Percentiles rank a stretch among this genome's conserved stretches.
Conservation (phyloP, 2,113 vertebrate genomes). For the Chrysemys picta region DNA sequence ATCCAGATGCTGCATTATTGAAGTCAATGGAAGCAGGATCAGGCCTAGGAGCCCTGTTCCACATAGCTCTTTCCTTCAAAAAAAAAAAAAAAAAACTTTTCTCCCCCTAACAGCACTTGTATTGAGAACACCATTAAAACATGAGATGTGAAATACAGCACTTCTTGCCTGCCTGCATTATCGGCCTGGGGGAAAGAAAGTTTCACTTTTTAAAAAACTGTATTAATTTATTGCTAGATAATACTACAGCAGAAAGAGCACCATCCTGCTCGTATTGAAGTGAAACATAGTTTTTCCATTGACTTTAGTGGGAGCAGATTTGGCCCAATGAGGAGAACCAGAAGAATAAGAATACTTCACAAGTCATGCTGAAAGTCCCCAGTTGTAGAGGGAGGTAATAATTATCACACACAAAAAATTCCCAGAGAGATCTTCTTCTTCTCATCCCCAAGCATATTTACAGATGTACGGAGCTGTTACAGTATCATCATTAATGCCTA, state of each 20-base stretch:
- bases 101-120: neutral
- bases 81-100: neutral
- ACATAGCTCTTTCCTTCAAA: neutral
- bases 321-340: neutral
- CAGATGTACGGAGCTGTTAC: neutral
- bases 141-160: neutral
- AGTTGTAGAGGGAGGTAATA: neutral
- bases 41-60: neutral
- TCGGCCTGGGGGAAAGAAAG: neutral
- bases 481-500: too few relatives aligned
- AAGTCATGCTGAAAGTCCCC: neutral
- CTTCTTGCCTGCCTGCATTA: neutral
- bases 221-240: neutral
- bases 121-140: neutral
- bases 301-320: neutral
- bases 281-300: neutral
- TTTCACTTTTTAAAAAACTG: neutral
- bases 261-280: neutral
- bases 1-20: neutral
- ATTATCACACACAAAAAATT: neutral
- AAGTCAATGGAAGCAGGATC: neutral
- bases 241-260: neutral
- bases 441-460: neutral
- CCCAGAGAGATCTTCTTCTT: neutral
- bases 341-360: neutral